Evolutionary conservation across 2,113 vertebrate species (phyloP), one percentile per base, ranked within the genome.

Genomic region (Nesogale talazaci): DNA sequence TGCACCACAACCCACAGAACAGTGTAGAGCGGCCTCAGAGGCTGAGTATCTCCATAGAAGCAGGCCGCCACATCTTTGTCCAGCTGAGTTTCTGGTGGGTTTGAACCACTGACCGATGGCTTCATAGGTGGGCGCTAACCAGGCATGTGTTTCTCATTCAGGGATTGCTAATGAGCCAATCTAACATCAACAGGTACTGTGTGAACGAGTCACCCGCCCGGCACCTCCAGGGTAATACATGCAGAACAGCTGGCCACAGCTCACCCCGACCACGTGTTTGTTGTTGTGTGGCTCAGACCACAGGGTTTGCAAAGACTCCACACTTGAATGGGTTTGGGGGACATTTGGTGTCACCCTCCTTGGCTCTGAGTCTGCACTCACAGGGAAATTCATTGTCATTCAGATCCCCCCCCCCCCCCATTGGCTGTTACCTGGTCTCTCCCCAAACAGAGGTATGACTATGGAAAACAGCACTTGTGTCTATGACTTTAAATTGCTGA

Each of bases 371-470:
- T 46, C 63, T 82, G n/a, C n/a, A 38, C 67, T 72, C 65, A 29
- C 63, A 19, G 65, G 85, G 67, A 74, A 38, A 25, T 56, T 27
- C 16, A 11, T 31, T 40, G 46, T 52, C 56, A 25, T 1, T 6
- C 29, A 79, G 81, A 78, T 84, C 65, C 65, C 88, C 78, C 74
- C 40, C 76, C 65, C 65, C 88, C 78, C 74, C 40, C 76, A 69
- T 27, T 83, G 83, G 67, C 77, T 81, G 27, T 40, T 25, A 59
- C 56, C 63, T 65, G 12, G 3, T 42, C 34, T 86, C 42, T 76
- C 74, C 61, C 23, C 61, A 9, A 67, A 31, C 27, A 31, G 65
- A 67, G 29, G 65, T 23, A 8, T 63, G 9, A 1, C 65, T 31
- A 14, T 29, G 23, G 63, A 65, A 65, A 65, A 31, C 31, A 67